phyloP scores from a whole-genome alignment of 1,140 invertebrate genomes.

The Stenopsyche tienmushanensis region DNA sequence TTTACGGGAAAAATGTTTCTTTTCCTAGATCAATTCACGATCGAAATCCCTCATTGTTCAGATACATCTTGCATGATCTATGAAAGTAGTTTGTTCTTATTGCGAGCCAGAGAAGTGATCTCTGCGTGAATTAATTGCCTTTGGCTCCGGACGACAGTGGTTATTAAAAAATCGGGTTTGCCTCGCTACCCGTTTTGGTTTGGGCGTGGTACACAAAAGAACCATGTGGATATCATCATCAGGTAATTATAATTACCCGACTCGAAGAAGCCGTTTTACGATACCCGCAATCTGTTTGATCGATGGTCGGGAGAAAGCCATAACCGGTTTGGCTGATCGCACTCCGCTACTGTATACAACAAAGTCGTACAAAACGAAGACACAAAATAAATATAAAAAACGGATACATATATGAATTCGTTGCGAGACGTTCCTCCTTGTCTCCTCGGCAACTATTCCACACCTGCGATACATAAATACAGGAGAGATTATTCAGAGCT shows the following conservation, averaged over 20 bases:
- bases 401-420: too few relatives aligned
- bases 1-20: too few relatives aligned
- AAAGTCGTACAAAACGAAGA: background rate
- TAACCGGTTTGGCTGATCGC: conserved; percentile 9
- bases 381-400: background rate
- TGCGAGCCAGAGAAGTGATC: too few relatives aligned
- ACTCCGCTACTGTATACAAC: conserved; percentile 4
- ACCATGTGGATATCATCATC: conserved; percentile 14
- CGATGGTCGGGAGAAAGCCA: conserved; percentile 20
- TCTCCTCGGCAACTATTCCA: conserved; percentile 6
- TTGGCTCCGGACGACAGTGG: conserved; percentile 2
- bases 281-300: conserved; percentile 22
- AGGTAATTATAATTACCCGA: conserved; percentile 22
- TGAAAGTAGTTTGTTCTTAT: too few relatives aligned
- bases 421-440: too few relatives aligned
- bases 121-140: conserved; percentile 6
- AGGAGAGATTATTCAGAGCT: too few relatives aligned
- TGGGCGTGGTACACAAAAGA: conserved; percentile 15
- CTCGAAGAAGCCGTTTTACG: conserved; percentile 17
- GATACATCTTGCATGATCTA: too few relatives aligned
- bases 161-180: conserved; percentile 12
- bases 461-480: too few relatives aligned
- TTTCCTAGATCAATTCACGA: too few relatives aligned
- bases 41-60: too few relatives aligned
- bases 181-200: conserved; percentile 5